phyloP scores from a whole-genome alignment of 2,888 invertebrate genomes.

The Operophtera brumata region DNA sequence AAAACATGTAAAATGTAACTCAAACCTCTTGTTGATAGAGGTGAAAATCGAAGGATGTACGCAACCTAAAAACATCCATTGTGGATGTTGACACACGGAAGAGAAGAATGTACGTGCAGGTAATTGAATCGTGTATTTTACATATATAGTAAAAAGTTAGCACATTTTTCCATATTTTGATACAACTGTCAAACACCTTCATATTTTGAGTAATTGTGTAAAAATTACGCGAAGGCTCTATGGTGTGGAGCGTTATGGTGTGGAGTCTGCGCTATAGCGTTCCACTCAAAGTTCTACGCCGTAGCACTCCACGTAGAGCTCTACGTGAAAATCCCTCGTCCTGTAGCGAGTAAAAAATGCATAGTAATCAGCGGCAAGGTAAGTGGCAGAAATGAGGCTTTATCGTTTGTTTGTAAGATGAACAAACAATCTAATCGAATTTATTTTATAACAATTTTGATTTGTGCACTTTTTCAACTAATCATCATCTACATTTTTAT shows the following conservation, averaged over 20 bases:
- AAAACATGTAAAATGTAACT: not conserved
- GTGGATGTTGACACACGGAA: not conserved
- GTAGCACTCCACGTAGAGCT: not conserved
- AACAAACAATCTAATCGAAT: too few species aligned
- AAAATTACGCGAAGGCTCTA: too few species aligned
- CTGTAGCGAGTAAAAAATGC: not conserved
- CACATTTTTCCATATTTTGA: too few species aligned
- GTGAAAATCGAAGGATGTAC: not conserved
- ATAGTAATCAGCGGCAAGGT: not conserved
- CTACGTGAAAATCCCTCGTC: not conserved
- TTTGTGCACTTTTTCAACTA: too few species aligned
- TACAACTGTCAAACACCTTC: too few species aligned
- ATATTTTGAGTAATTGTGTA: too few species aligned
- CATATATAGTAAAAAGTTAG: too few species aligned
- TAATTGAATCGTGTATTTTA: constrained; percentile 6
- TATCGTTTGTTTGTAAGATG: too few species aligned
- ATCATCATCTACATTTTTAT: too few species aligned
- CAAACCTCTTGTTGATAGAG: not conserved
- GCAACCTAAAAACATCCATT: not conserved
- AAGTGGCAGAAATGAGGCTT: not conserved
- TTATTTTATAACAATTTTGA: too few species aligned
- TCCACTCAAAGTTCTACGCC: not conserved
- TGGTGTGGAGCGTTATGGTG: too few species aligned
- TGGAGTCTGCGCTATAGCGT: too few species aligned
- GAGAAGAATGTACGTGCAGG: not conserved